These are phyloP conservation scores for Biston betularia DNA, from an alignment of 2,888 invertebrate genomes.

Conservation along the genomic window DNA sequence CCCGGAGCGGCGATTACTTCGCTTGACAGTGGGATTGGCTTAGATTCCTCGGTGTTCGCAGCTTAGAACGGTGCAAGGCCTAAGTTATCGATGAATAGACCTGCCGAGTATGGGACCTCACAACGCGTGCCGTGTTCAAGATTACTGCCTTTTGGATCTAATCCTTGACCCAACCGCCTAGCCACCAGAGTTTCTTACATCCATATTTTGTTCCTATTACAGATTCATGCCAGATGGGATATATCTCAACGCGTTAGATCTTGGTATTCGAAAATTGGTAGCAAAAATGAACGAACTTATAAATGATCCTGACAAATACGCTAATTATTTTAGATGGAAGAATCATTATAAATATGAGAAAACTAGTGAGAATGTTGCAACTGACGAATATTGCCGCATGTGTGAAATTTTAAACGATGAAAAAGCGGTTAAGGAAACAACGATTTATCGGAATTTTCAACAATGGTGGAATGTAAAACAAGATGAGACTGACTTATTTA, in stretches of 20 bases:
- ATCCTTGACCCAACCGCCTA: too few species aligned
- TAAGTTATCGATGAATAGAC: too few species aligned
- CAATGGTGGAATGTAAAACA: constrained; percentile 66
- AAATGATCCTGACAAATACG: constrained; percentile 60
- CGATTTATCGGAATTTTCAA: constrained; percentile 60
- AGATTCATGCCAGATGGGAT: constrained; percentile 76
- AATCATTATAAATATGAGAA: constrained; percentile 69
- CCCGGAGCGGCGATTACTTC: too few species aligned
- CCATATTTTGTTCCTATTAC: constrained; percentile 44
- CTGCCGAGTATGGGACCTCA: too few species aligned
- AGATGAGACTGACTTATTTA: background rate
- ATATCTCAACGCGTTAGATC: constrained; percentile 66
- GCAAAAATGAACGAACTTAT: constrained; percentile 65
- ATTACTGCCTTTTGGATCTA: too few species aligned
- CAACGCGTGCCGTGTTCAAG: too few species aligned
- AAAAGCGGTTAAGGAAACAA: constrained; percentile 51
- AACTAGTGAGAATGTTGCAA: constrained; percentile 58
- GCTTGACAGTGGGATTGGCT: too few species aligned
- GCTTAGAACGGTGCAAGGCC: too few species aligned
- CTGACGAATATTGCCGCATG: constrained; percentile 72
- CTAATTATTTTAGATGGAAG: constrained; percentile 71
- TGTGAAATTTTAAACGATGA: constrained; percentile 68
- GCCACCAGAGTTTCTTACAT: too few species aligned
- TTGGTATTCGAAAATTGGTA: constrained; percentile 60
- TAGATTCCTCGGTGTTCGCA: too few species aligned